Percentiles rank a stretch among this genome's conserved stretches.
Conservation (phyloP, 2,888 invertebrate genomes). For the Lagria hirta region DNA sequence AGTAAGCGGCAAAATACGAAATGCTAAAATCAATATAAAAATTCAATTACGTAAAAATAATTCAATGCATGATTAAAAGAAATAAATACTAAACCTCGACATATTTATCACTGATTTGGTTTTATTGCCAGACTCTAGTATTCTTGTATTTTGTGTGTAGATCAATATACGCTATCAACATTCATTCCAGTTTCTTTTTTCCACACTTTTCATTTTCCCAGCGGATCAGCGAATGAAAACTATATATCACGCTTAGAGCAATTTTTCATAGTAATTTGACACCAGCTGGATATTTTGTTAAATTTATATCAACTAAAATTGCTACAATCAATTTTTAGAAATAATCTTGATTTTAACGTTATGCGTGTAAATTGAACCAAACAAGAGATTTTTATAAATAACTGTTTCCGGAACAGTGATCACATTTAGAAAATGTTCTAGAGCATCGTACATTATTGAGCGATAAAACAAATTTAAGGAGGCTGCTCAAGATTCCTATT, state of each 20-base stretch:
- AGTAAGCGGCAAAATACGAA: not conserved
- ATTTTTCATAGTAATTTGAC: conserved; percentile 20
- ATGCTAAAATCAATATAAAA: not conserved
- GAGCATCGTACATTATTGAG: too few relatives aligned
- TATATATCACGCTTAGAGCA: conserved; percentile 23
- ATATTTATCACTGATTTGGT: too few relatives aligned
- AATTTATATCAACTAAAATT: conserved; percentile 8
- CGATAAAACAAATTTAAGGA: too few relatives aligned
- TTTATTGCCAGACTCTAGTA: conserved; percentile 1
- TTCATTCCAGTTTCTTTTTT: conserved; percentile 16
- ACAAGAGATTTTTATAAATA: conserved; percentile 11
- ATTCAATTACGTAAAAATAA: too few relatives aligned
- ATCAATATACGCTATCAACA: conserved; percentile 16
- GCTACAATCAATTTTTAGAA: conserved; percentile 9
- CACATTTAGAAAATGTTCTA: conserved; percentile 12
- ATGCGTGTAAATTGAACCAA: conserved; percentile 1
- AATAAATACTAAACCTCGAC: too few relatives aligned
- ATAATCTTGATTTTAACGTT: conserved; percentile 2
- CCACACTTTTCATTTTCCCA: conserved; percentile 20
- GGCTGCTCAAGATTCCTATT: too few relatives aligned
- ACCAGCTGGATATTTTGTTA: conserved; percentile 4
- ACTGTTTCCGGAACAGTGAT: conserved; percentile 15
- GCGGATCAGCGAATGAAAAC: conserved; percentile 25
- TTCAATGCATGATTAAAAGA: too few relatives aligned
- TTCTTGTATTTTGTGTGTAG: conserved; percentile 12